A percentile compares a stretch with the other conserved stretches of the same genome.
phyloP scores from a whole-genome alignment of 2,888 invertebrate genomes.

The Ptychoptera contaminata region DNA sequence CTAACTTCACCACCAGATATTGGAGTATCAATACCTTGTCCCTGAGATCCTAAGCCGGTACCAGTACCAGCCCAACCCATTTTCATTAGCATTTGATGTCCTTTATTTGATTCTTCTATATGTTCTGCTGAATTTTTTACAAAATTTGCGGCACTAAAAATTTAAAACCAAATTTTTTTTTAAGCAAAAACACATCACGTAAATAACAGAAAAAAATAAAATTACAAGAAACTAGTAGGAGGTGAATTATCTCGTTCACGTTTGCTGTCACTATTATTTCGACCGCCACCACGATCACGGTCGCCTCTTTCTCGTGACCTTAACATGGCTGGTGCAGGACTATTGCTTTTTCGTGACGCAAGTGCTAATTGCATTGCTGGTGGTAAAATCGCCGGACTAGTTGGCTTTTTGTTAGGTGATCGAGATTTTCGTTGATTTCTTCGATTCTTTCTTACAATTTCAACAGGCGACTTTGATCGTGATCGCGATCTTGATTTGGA shows the following conservation, averaged over 20 bases:
- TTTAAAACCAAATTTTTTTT: slow-evolving; percentile 6
- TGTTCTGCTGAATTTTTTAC: slow-evolving; percentile 38
- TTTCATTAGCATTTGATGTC: slow-evolving; percentile 90
- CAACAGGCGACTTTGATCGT: slow-evolving; percentile 33
- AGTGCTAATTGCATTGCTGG: neutral
- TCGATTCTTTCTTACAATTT: slow-evolving; percentile 27
- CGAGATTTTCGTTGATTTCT: slow-evolving; percentile 20
- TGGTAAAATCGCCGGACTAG: slow-evolving; percentile 13
- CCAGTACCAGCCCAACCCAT: slow-evolving; percentile 94
- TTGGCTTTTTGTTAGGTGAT: slow-evolving; percentile 7
- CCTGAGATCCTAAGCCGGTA: slow-evolving; percentile 81
- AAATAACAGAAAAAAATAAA: slow-evolving; percentile 10
- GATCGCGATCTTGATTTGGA: slow-evolving; percentile 34
- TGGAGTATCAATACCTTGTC: slow-evolving; percentile 91
- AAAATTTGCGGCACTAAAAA: slow-evolving; percentile 23
- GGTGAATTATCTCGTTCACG: slow-evolving; percentile 38
- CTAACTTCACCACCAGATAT: slow-evolving; percentile 82
- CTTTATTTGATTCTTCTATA: slow-evolving; percentile 81
- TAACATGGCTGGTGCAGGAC: neutral
- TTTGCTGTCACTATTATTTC: slow-evolving; percentile 14
- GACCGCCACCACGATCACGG: slow-evolving; percentile 10
- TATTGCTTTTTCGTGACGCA: neutral
- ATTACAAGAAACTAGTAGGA: slow-evolving; percentile 66
- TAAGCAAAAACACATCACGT: slow-evolving; percentile 3
- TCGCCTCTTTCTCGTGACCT: slow-evolving; percentile 13